Evolutionary conservation across 2,113 vertebrate genomes (phyloP), one percentile per base, ranked within the genome.

Genomic region (Falcunculus frontatus): DNA sequence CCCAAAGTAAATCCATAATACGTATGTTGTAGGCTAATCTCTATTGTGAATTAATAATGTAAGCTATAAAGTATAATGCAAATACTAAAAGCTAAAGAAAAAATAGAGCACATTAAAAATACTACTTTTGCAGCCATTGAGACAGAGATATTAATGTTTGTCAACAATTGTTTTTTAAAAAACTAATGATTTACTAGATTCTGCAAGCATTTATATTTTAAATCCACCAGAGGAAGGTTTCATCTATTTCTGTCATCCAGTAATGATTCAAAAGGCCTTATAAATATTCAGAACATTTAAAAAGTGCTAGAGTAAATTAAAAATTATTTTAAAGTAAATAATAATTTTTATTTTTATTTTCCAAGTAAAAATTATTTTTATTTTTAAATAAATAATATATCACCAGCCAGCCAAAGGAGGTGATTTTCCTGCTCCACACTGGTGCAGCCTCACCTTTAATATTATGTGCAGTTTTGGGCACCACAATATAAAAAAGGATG

Each of bases 11-110:
- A 87, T 96, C 68, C 62, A 35, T 89, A 91, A 85, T 88, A 82
- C n/a, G 14, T 81, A 93, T 84, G 32, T 77, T 91, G 72, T 89
- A 67, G 55, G 56, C 95, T 95, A 91, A 95, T 95, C 67, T 91
- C 32, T n/a, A 21, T 70, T 90, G 37, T 94, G 96, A 97, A 95
- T 96, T 95, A 89, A 64, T 92, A 96, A 84, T 89, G 72, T 89
- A 76, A 95, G 27, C 96, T 97, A 94, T 55, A 87, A 67, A 79
- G 30, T 80, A 53, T 91, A 95, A 94, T 67, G 46, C 65, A 72
- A 95, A 77, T 84, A 84, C 62, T 96, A 96, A 96, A 96, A 90
- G 74, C 52, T 93, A 96, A 91, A 80, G 92, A 78, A 97, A 91
- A 94, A 97, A 96, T 67, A 93, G 44, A 94, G 22, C 37, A 44